Conservation (phyloP, 2,888 invertebrate species). For the Ormyrus nitidulus region DNA sequence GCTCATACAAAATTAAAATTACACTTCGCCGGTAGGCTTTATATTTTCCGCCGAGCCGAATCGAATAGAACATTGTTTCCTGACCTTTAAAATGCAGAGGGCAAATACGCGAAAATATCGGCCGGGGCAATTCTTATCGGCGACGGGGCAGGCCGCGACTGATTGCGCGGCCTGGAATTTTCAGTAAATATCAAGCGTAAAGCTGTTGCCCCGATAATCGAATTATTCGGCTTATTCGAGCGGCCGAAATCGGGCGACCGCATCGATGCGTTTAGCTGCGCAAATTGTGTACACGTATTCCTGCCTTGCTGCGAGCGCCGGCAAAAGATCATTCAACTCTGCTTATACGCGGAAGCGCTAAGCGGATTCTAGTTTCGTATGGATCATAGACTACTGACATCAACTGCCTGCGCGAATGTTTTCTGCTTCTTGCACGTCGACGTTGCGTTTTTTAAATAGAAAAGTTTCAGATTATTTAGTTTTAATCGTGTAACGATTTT, state of each 20-base stretch:
- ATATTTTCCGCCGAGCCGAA: too few relatives aligned
- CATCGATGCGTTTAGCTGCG: constrained; percentile 48
- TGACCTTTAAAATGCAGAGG: constrained; percentile 21
- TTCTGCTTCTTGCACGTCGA: too few relatives aligned
- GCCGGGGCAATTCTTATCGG: constrained; percentile 17
- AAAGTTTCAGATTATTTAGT: too few relatives aligned
- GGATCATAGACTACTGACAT: too few relatives aligned
- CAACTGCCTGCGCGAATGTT: too few relatives aligned
- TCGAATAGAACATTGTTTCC: constrained; percentile 14
- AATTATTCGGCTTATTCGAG: constrained; percentile 59
- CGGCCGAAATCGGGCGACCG: constrained; percentile 53
- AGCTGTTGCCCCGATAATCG: constrained; percentile 57
- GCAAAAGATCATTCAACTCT: background rate
- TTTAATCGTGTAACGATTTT: too few relatives aligned
- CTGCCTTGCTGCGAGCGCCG: background rate
- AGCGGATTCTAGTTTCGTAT: background rate
- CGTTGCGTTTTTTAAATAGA: too few relatives aligned
- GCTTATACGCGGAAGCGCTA: background rate
- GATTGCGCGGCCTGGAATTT: background rate
- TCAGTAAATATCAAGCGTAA: constrained; percentile 56
- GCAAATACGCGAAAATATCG: constrained; percentile 34
- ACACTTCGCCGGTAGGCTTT: too few relatives aligned
- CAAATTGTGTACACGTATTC: constrained; percentile 23
- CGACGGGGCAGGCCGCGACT: background rate
- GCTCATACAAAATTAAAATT: too few relatives aligned